Base-by-base conservation (phyloP, 2,113 vertebrate species). In the Podarcis muralis region DNA sequence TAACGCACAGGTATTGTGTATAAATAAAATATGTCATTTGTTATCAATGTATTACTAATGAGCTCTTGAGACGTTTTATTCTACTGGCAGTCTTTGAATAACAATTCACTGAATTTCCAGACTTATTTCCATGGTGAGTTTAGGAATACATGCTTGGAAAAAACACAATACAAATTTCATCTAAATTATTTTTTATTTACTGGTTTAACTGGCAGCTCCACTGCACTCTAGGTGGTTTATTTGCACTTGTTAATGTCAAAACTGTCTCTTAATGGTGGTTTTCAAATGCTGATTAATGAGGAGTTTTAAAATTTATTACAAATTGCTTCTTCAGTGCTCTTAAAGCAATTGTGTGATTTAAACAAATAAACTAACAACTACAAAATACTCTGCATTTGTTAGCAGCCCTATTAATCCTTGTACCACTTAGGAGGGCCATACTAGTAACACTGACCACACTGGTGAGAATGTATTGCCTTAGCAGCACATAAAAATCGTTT, bases 251-350 rank as follows among this genome's bases (percentile, higher is more conserved):
- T 84, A 57, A 57, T 74, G 69, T 40, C 48, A 72, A 74, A 32
- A 30, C 9, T 11, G n/a, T 15, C 43, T 25, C 68, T 74, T 72
- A 72, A 72, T 43, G 81, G 13, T 43, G 35, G 62, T 83, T 68
- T 83, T 83, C 27, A 83, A 68, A 68, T 83, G 81, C 37, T 83
- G 65, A 69, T 83, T 68, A 68, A 83, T 83, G 81, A 83, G 62
- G 6, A 83, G 62, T 83, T 43, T 83, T 68, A 9, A 65, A 81
- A 83, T 83, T 48, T 35, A 83, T 30, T 69, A 68, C 16, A 25
- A 69, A 69, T 5, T 43, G 13, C 30, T 23, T 57, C 43, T 57
- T 84, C 20, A 11, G 68, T 74, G 83, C 68, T 35, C 57, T 53
- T 71, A 32, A 84, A 71, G 37, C 23, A 18, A 16, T 25, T 27